Percentiles rank a stretch among this genome's conserved stretches.
These are phyloP conservation scores for Ptilorrhoa leucosticta DNA, from an alignment of 2,113 vertebrate genomes.

Conservation along the genomic window DNA sequence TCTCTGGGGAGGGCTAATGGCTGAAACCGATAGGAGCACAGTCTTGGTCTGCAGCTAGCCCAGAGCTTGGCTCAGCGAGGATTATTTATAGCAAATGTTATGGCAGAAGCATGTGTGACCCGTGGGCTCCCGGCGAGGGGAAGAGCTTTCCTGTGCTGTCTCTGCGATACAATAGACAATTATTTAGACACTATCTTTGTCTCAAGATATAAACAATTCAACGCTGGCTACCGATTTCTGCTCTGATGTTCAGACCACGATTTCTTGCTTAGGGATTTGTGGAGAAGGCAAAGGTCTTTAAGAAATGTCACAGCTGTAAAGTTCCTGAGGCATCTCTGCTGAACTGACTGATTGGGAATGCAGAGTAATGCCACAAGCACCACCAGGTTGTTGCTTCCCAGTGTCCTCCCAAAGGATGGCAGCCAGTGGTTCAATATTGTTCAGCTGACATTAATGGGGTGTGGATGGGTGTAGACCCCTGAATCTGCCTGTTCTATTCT, in stretches of 20 bases:
- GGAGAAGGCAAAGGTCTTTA: not conserved
- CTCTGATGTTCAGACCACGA: not conserved
- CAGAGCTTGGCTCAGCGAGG: not conserved
- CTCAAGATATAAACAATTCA: slow-evolving; percentile 22
- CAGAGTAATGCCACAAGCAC: not conserved
- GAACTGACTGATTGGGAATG: not conserved
- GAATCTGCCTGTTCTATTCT: not conserved
- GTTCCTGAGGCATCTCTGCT: not conserved
- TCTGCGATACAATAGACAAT: slow-evolving; percentile 56
- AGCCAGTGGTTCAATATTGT: not conserved
- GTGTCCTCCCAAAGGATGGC: not conserved
- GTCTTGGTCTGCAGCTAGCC: not conserved
- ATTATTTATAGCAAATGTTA: slow-evolving; percentile 50
- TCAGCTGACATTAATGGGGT: not conserved
- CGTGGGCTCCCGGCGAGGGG: not conserved
- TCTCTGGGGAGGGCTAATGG: slow-evolving; percentile 51
- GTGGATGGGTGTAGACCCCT: not conserved
- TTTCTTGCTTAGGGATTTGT: not conserved
- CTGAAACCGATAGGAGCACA: slow-evolving; percentile 15
- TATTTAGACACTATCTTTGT: slow-evolving; percentile 41
- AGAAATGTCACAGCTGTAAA: not conserved
- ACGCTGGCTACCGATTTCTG: not conserved
- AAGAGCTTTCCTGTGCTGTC: slow-evolving; percentile 65
- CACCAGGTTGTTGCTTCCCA: not conserved
- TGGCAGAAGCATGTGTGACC: slow-evolving; percentile 62